A percentile compares a stretch with the other conserved stretches of the same genome.
phyloP scores from a whole-genome alignment of 2,113 vertebrate genomes.

The Elephantulus edwardii region DNA sequence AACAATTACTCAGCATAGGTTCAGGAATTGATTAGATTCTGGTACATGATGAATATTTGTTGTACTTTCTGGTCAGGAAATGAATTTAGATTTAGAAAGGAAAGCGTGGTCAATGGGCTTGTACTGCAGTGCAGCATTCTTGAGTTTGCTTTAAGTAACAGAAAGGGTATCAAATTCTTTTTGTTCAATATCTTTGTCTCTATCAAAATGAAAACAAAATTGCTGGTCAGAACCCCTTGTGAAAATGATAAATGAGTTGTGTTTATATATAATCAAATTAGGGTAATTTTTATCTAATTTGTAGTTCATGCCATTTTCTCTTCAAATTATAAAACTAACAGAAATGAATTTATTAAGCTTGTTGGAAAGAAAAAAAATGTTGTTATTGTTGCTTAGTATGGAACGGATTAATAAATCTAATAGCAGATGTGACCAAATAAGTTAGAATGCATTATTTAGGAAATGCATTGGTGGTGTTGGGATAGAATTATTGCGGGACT shows the following conservation, averaged over 20 bases:
- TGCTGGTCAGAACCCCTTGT: background rate
- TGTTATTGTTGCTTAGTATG: background rate
- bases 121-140: background rate
- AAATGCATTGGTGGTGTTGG: slow-evolving; percentile 43
- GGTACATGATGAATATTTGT: background rate
- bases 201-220: background rate
- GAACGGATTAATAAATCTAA: background rate
- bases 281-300: slow-evolving; percentile 20
- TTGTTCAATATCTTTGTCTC: background rate
- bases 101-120: background rate
- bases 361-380: background rate
- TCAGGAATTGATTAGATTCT: background rate
- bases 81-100: background rate
- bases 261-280: background rate
- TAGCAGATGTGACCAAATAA: slow-evolving; percentile 25
- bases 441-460: slow-evolving; percentile 2
- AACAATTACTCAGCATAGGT: background rate
- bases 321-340: slow-evolving; percentile 57
- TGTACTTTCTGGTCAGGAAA: background rate
- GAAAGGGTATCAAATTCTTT: background rate
- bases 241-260: background rate
- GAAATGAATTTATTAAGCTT: slow-evolving; percentile 45
- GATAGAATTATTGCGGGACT: slow-evolving; percentile 56
- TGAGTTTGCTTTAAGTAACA: slow-evolving; percentile 22
- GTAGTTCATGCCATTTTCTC: background rate